Conservation (phyloP, 2,888 invertebrate species). For the Trypoxylon attenuatum region DNA sequence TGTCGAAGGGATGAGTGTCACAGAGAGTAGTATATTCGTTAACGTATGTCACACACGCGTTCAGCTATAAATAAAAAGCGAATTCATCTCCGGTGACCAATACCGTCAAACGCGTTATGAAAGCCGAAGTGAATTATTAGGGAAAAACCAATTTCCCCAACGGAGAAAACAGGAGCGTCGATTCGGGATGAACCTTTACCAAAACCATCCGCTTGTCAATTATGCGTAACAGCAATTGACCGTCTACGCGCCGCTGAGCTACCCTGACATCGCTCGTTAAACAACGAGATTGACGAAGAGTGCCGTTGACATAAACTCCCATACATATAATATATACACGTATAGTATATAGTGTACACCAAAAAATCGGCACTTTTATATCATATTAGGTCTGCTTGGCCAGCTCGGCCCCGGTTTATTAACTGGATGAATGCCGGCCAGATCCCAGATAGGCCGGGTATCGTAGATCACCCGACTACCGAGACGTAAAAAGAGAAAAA, state of each 20-base stretch:
- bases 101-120: slow-evolving; percentile 12
- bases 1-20: no score
- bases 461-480: no score
- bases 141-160: slow-evolving; percentile 11
- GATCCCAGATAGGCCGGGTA: no score
- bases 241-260: not conserved
- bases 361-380: no score
- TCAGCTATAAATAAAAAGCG: slow-evolving; percentile 6
- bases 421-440: no score
- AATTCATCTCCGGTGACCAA: slow-evolving; percentile 17
- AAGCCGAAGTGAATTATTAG: slow-evolving; percentile 1
- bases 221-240: slow-evolving; percentile 16
- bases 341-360: no score
- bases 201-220: slow-evolving; percentile 19
- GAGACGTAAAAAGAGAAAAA: not conserved
- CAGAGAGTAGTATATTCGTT: slow-evolving; percentile 1
- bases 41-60: slow-evolving; percentile 20
- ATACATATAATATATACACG: no score
- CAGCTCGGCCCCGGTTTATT: no score
- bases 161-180: not conserved
- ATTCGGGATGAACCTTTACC: slow-evolving; percentile 10
- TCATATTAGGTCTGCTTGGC: no score
- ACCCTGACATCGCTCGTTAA: slow-evolving; percentile 3
- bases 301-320: slow-evolving; percentile 5
- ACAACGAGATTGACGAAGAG: slow-evolving; percentile 8